Evolutionary conservation across 2,113 vertebrate genomes (phyloP).

Genomic region (Columba janthina): DNA sequence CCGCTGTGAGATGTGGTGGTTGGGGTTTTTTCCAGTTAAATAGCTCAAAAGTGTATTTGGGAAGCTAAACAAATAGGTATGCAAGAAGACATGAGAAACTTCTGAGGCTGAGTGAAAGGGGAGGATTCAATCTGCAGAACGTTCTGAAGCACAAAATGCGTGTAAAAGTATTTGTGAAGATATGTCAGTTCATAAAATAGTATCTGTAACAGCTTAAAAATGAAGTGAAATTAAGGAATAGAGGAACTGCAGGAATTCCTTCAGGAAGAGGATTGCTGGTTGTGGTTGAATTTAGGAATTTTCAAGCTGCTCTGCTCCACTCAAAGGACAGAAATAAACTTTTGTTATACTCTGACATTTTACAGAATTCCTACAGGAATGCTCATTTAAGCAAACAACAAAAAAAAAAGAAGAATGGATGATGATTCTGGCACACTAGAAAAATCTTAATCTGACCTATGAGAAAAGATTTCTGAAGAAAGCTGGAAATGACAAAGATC

Average conservation of each 20-base stretch:
- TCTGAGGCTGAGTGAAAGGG: neutral
- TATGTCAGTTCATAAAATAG: neutral
- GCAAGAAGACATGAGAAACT: neutral
- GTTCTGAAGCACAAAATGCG: neutral
- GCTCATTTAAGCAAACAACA: constrained; percentile 26
- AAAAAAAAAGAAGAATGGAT: neutral
- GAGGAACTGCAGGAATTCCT: neutral
- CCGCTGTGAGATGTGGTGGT: neutral
- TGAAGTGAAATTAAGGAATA: neutral
- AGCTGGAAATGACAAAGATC: constrained; percentile 16
- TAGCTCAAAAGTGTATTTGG: neutral
- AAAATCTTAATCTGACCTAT: constrained; percentile 34
- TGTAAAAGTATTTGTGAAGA: neutral
- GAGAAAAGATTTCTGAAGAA: constrained; percentile 36
- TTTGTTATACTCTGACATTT: neutral
- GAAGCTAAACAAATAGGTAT: neutral
- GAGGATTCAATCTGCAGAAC: neutral
- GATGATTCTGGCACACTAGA: constrained; percentile 3
- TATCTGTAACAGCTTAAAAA: neutral
- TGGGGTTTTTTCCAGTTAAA: neutral
- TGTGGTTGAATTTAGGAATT: neutral
- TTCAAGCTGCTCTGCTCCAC: neutral
- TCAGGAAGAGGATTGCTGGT: neutral
- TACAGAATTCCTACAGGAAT: constrained; percentile 36
- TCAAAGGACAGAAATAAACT: neutral